Evolutionary conservation across 2,888 invertebrate species (phyloP).

Genomic region (Molanna angustata): DNA sequence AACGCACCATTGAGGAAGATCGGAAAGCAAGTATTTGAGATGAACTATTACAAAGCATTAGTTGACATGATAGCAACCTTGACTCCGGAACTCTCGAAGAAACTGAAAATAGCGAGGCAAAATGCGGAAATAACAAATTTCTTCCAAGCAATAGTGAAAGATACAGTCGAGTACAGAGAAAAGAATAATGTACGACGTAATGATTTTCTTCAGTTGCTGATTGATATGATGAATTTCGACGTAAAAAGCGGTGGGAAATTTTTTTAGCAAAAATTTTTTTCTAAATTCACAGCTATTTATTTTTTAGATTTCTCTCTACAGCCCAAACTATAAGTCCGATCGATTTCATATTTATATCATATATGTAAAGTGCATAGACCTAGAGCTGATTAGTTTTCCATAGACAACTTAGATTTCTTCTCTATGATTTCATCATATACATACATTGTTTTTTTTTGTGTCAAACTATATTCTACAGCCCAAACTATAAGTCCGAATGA

Average conservation of each 20-base stretch:
- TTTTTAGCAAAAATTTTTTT: too few species aligned
- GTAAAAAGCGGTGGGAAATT: not conserved
- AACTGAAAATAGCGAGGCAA: not conserved
- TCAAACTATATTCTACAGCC: too few species aligned
- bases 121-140: not conserved
- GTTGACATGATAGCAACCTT: constrained; percentile 3
- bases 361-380: too few species aligned
- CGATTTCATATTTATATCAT: too few species aligned
- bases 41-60: not conserved
- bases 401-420: too few species aligned
- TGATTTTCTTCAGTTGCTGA: constrained; percentile 16
- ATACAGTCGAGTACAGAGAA: constrained; percentile 10
- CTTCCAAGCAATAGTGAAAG: not conserved
- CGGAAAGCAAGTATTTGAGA: constrained; percentile 3
- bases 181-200: constrained; percentile 5
- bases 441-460: too few species aligned
- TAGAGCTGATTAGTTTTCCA: too few species aligned
- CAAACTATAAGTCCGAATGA: too few species aligned
- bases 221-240: constrained; percentile 12
- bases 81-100: not conserved
- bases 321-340: too few species aligned
- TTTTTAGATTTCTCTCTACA: too few species aligned
- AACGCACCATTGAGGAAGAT: not conserved
- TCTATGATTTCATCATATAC: too few species aligned
- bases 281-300: too few species aligned